Evolutionary conservation across 2,888 invertebrate species (phyloP).

Genomic region (Trissolcus brochymenae): DNA sequence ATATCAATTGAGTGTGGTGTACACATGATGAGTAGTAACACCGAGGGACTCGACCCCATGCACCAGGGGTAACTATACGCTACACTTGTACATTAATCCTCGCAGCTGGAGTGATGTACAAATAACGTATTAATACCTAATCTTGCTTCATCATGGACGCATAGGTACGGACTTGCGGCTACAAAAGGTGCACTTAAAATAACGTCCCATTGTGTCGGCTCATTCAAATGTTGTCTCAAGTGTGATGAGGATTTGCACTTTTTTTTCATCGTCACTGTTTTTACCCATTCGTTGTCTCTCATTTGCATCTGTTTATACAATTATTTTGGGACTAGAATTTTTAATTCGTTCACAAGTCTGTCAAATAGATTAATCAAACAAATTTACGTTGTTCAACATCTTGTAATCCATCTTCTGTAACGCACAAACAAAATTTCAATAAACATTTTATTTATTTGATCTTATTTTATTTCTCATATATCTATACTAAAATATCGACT

Average conservation of each 20-base stretch:
- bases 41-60: constrained; percentile 36
- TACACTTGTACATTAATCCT: constrained; percentile 72
- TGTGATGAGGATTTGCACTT: background rate
- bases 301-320: background rate
- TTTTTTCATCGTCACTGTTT: background rate
- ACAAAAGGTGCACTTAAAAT: constrained; percentile 7
- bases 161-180: constrained; percentile 37
- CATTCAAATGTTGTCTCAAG: no score
- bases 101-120: constrained; percentile 74
- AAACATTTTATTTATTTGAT: no score
- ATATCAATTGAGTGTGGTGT: constrained; percentile 5
- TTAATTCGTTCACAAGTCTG: no score
- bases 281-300: background rate
- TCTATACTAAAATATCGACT: no score
- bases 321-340: no score
- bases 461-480: no score
- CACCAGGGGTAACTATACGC: constrained; percentile 44
- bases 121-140: constrained; percentile 74
- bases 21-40: background rate
- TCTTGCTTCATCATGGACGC: constrained; percentile 32
- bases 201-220: no score
- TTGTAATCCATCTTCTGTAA: no score
- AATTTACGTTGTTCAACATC: no score
- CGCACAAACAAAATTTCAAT: no score
- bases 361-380: no score